Percentiles rank a stretch among this genome's conserved stretches.
Evolutionary conservation across 2,888 invertebrate genomes (phyloP).

Genomic region (Amblyjoppa fuscipennis): DNA sequence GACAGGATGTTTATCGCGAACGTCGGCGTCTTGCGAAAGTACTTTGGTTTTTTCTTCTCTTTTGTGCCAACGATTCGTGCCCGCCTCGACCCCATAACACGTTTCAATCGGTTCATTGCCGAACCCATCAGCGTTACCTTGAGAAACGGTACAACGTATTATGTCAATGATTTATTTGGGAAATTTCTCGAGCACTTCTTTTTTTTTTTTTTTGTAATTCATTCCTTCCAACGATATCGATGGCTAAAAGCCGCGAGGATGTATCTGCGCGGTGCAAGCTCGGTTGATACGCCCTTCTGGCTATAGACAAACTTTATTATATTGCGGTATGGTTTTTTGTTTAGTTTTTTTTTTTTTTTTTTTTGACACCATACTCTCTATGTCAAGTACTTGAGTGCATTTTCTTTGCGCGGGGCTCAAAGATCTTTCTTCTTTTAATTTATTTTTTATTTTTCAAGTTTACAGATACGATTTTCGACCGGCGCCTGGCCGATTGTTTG

Average conservation of each 20-base stretch:
- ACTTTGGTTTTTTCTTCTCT: constrained; percentile 16
- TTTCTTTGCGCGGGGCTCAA: constrained; percentile 13
- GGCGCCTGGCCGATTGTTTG: constrained; percentile 6
- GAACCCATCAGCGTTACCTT: constrained; percentile 18
- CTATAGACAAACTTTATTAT: neutral
- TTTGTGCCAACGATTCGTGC: constrained; percentile 15
- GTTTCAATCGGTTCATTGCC: constrained; percentile 32
- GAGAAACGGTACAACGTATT: constrained; percentile 33
- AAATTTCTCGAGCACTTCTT: neutral
- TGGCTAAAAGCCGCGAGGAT: constrained; percentile 19
- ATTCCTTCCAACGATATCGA: constrained; percentile 2
- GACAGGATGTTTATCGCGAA: constrained; percentile 12
- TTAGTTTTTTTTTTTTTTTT: neutral
- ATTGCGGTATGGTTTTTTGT: constrained; percentile 9
- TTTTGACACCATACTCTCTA: neutral
- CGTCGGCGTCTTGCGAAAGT: constrained; percentile 30
- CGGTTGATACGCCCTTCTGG: neutral
- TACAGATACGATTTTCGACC: neutral
- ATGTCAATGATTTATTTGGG: constrained; percentile 19
- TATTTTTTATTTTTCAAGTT: constrained; percentile 15
- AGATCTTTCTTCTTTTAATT: constrained; percentile 19
- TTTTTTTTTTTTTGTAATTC: neutral
- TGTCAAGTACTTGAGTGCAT: constrained; percentile 37
- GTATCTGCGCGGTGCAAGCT: neutral
- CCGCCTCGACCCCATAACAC: constrained; percentile 37